Base-by-base conservation (phyloP, 1,140 invertebrate genomes). In the Sitobion miscanthi region DNA sequence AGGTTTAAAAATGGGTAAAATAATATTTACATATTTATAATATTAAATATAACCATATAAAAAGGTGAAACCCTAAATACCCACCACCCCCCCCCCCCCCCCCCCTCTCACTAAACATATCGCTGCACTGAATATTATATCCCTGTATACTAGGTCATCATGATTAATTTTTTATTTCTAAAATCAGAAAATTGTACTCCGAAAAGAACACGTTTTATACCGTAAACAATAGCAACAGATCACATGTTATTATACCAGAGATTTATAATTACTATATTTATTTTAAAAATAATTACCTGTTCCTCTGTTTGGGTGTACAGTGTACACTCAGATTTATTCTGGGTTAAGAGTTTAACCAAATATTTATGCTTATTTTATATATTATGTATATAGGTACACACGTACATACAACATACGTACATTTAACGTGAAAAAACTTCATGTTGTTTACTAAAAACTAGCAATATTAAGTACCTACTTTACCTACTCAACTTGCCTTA, bases 21-120 rank as follows among this genome's bases (percentile, higher is more conserved):
- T 77, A 77, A 77, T 77, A 77, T n/a, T n/a, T 77, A n/a, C n/a
- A 77, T 77, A 30, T 35, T n/a, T 77, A 77, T n/a, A n/a, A 77
- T 42, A 42, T 69, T 69, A n/a, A 54, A 77, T 77, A n/a, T 77
- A 6, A 77, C 14, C 1, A n/a, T 35, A 35, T 30, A 77, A 77
- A 77, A 77, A n/a, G 30, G 4, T 6, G 11, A 69, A 77, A 77
- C n/a, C 14, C 14, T n/a, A 77, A 77, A 8, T 69, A 69, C 21
- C 11, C 62, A 2, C 14, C 4, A 14, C 11, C 11, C 3, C 4
- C n/a, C 11, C 11, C 11, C 11, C 11, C 11, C 3, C 4, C n/a
- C 11, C 11, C 11, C 11, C 14, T 54, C 20, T 23, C 14, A 17
- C 14, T 69, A n/a, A 69, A 69, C 17, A 69, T 8, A n/a, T n/a